Evolutionary conservation across 2,113 vertebrate species (phyloP), one percentile per base, ranked within the genome.

Genomic region (Cisticola juncidis): DNA sequence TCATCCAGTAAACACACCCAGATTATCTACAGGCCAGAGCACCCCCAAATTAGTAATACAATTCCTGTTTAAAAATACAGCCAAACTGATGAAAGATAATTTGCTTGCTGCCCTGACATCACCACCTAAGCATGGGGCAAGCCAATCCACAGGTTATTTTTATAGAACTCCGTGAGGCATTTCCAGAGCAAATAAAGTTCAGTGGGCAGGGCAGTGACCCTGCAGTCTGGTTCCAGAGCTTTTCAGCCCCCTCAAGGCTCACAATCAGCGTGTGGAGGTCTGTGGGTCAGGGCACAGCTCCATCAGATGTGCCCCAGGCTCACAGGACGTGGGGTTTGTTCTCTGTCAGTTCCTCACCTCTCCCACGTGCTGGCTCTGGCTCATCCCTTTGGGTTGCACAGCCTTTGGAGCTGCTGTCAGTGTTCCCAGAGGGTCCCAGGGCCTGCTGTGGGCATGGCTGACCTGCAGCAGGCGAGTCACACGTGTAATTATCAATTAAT

Each of bases 31-130:
- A 80, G 83, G 66, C 93, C 65, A 54, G 84, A 84, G 88, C 89
- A 93, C 95, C 95, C 95, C 88, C 93, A 97, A 95, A 96, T 97
- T 97, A 97, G 96, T 88, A 88, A 93, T 78, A 94, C 95, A 95
- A 90, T 96, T 97, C 3, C 0, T 87, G 69, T 98, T 97, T 97
- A 97, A 96, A 98, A 97, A 97, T 97, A 96, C 90, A 94, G 80
- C 80, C 91, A 80, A 87, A 87, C 90, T 84, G 86, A 94, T 96
- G 97, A 97, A 94, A 96, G 95, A 92, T 79, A 69, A 93, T 93
- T 95, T 96, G 78, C 96, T 96, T 81, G 23, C 35, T 85, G 83
- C 57, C n/a, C 85, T 96, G 94, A 96, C 95, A 90, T 96, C 97
- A 97, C 85, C 83, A 71, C 65, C 72, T n/a, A 88, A 95, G 90